phyloP scores from a whole-genome alignment of 2,888 invertebrate genomes.

The Megaustenia siamemsis region DNA sequence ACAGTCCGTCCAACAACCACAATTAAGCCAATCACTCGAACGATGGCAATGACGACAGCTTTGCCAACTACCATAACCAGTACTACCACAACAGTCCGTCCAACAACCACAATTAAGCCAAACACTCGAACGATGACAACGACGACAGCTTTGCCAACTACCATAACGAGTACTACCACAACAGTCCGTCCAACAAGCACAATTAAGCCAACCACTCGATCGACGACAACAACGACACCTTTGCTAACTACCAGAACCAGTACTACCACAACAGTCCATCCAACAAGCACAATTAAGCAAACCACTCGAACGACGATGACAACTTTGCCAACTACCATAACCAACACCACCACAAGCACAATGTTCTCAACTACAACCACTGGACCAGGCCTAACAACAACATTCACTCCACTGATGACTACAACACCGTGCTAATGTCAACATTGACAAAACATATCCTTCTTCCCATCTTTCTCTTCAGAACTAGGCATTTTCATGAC shows the following conservation, averaged over 20 bases:
- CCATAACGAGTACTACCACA: neutral
- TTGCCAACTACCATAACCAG: neutral
- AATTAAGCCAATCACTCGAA: too few relatives aligned
- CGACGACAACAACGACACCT: neutral
- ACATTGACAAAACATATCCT: too few relatives aligned
- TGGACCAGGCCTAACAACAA: slow-evolving; percentile 12
- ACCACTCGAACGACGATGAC: neutral
- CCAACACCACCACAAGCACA: neutral
- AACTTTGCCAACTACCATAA: neutral
- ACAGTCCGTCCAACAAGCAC: too few relatives aligned
- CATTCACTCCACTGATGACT: slow-evolving; percentile 18
- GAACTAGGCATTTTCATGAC: too few relatives aligned
- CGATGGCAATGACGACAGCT: neutral
- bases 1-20: neutral
- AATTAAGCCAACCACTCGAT: neutral
- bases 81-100: neutral
- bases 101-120: neutral
- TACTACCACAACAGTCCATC: neutral
- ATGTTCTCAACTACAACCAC: neutral
- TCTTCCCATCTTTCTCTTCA: too few relatives aligned
- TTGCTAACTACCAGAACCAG: neutral
- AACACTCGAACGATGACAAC: neutral
- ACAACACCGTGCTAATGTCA: neutral
- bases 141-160: neutral
- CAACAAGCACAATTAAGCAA: too few relatives aligned